These are phyloP conservation scores for Drosophila lini DNA, from an alignment of 1,140 invertebrate species.

Conservation along the genomic window DNA sequence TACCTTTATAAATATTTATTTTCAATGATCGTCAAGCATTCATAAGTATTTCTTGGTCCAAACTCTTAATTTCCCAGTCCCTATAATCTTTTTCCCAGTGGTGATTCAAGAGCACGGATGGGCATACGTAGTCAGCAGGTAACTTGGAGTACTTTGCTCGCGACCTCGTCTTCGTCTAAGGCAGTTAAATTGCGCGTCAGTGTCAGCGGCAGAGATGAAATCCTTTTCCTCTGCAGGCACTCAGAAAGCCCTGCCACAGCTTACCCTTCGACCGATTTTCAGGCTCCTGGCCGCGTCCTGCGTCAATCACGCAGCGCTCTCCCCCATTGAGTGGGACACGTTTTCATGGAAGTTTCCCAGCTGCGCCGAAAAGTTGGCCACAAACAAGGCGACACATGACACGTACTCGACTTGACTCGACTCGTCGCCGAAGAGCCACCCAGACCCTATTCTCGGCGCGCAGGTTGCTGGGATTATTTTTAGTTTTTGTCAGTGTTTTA, in stretches of 20 bases:
- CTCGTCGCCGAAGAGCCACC: conserved; percentile 8
- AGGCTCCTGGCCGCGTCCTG: conserved; percentile 26
- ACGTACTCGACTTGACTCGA: conserved; percentile 67
- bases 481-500: conserved; percentile 70
- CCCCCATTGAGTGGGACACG: conserved; percentile 74
- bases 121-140: conserved; percentile 25
- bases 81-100: neutral
- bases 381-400: conserved; percentile 78
- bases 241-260: conserved; percentile 7
- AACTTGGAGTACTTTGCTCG: conserved; percentile 19
- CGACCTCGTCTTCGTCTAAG: conserved; percentile 41
- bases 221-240: conserved; percentile 57
- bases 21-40: neutral
- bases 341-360: conserved; percentile 67
- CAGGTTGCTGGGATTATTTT: conserved; percentile 43
- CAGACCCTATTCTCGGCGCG: neutral
- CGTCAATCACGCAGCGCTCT: conserved; percentile 66
- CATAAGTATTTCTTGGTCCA: neutral
- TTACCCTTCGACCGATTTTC: neutral
- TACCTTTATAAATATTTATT: neutral
- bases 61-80: too few species aligned
- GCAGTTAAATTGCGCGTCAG: conserved; percentile 68
- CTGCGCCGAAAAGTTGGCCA: conserved; percentile 72
- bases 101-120: neutral
- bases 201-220: conserved; percentile 72